These are phyloP conservation scores for Caiman crocodilus DNA, from an alignment of 2,797 vertebrate genomes.

Conservation along the genomic window DNA sequence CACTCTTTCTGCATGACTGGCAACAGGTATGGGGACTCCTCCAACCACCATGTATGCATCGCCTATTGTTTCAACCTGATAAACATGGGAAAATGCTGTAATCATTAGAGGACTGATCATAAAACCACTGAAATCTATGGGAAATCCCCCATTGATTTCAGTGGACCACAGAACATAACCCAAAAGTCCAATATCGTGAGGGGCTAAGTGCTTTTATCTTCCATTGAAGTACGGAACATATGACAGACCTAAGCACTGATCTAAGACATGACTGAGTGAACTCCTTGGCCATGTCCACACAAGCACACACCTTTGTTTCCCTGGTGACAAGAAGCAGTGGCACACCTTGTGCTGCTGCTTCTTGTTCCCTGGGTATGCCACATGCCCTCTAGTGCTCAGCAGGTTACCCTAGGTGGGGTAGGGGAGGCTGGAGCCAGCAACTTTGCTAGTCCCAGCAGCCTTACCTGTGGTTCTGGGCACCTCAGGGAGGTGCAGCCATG, in stretches of 20 bases:
- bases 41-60: constrained; percentile 87
- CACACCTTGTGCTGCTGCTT: no score
- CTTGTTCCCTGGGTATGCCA: no score
- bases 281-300: no score
- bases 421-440: no score
- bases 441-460: no score
- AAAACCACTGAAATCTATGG: neutral
- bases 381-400: no score
- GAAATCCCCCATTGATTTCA: neutral
- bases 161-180: neutral
- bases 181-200: neutral
- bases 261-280: neutral
- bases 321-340: no score
- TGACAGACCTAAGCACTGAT: neutral
- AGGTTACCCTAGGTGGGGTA: no score
- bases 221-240: neutral
- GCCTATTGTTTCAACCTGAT: constrained; percentile 84
- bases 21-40: constrained; percentile 76
- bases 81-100: neutral
- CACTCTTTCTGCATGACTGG: constrained; percentile 79
- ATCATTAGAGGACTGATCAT: neutral
- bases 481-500: no score
- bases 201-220: neutral
- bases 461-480: no score
- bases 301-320: no score